phyloP scores from a whole-genome alignment of 1,140 invertebrate genomes.

The Lasioglossum albipes region DNA sequence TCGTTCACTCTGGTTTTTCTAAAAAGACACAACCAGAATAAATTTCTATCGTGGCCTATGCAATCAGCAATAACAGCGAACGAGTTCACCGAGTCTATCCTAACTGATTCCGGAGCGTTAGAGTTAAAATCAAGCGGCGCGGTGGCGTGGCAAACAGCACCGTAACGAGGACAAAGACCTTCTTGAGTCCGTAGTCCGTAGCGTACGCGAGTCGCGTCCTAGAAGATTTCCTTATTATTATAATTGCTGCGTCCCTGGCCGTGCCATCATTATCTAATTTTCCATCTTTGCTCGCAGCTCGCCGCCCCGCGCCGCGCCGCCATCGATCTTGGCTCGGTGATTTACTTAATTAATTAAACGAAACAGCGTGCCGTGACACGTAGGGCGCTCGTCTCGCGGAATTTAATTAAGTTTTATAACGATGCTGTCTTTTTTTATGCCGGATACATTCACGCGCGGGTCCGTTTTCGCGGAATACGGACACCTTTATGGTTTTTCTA shows the following conservation, averaged over 20 bases:
- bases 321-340: conserved; percentile 14
- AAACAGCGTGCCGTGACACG: conserved; percentile 3
- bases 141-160: not conserved
- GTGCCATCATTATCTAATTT: conserved; percentile 31
- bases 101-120: not conserved
- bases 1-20: too few species aligned
- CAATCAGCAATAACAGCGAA: not conserved
- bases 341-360: conserved; percentile 29
- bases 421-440: not conserved
- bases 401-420: conserved; percentile 7
- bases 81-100: not conserved
- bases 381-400: not conserved
- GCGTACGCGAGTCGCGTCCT: not conserved
- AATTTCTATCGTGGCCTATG: not conserved
- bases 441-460: not conserved
- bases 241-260: conserved; percentile 7
- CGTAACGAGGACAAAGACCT: conserved; percentile 8
- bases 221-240: conserved; percentile 38
- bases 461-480: too few species aligned
- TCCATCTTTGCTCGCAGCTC: not conserved
- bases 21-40: too few species aligned
- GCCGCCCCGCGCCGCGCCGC: not conserved
- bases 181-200: not conserved
- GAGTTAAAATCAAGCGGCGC: conserved; percentile 38
- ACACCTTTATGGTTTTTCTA: too few species aligned